phyloP scores from a whole-genome alignment of 23 tunicate genomes.

The Styela clava region DNA sequence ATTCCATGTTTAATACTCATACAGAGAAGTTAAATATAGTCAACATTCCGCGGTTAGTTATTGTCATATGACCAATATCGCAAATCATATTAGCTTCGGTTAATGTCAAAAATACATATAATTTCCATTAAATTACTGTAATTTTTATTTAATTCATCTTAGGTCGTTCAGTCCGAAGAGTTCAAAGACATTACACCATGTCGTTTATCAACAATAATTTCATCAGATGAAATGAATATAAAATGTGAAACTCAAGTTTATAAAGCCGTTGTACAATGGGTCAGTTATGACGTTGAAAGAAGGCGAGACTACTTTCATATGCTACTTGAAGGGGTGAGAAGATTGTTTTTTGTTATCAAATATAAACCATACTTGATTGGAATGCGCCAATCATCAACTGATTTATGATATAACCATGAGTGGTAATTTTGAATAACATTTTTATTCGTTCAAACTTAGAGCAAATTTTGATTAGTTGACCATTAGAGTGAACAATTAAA shows the following conservation, averaged over 20 bases:
- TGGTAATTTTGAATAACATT: background rate
- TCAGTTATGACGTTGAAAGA: constrained; percentile 43
- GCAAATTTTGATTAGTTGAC: too few species aligned
- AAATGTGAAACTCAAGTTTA: constrained; percentile 90
- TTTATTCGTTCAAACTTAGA: too few species aligned
- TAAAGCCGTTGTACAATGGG: constrained; percentile 92
- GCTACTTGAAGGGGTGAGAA: constrained; percentile 82
- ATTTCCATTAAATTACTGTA: background rate
- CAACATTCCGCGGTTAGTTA: too few species aligned
- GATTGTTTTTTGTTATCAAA: background rate
- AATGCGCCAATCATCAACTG: background rate
- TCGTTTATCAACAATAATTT: constrained; percentile 68
- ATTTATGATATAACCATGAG: background rate
- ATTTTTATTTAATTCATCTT: background rate
- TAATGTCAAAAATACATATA: background rate
- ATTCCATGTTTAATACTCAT: too few species aligned
- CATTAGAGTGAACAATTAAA: too few species aligned
- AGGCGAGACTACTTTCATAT: constrained; percentile 72
- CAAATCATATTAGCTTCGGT: too few species aligned
- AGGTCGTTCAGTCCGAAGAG: constrained; percentile 81
- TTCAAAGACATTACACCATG: constrained; percentile 75
- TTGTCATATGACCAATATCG: too few species aligned
- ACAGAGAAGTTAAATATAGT: too few species aligned
- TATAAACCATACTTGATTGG: background rate
- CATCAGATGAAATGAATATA: constrained; percentile 81